These are phyloP conservation scores for Rhyacophila brunnea DNA, from an alignment of 1,140 invertebrate genomes.

Conservation along the genomic window DNA sequence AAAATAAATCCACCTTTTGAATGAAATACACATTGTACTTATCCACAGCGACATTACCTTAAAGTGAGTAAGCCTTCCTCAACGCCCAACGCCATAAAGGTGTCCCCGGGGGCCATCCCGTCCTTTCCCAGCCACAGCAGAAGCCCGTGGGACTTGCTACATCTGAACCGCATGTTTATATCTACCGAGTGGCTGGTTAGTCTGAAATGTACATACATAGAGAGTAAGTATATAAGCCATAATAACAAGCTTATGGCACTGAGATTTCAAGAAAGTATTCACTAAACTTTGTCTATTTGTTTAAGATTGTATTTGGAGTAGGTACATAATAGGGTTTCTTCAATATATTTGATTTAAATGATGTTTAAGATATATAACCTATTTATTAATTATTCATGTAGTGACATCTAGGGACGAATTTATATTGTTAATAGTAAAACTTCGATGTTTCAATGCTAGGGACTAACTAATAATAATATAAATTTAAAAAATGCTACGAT, in stretches of 20 bases:
- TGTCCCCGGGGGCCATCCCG: conserved; percentile 63
- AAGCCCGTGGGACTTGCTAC: conserved; percentile 69
- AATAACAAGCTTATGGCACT: not conserved
- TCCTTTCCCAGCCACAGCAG: conserved; percentile 88
- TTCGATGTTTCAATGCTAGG: too few species aligned
- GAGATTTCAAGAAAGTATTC: not conserved
- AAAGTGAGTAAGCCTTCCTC: conserved; percentile 63
- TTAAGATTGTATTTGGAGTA: too few species aligned
- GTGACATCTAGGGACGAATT: too few species aligned
- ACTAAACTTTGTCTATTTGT: too few species aligned
- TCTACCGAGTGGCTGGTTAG: conserved; percentile 76
- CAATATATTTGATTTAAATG: not conserved
- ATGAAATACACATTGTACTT: not conserved
- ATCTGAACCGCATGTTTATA: conserved; percentile 76
- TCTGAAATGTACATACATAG: conserved; percentile 51
- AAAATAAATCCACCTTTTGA: not conserved
- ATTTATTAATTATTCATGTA: too few species aligned
- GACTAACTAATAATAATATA: too few species aligned
- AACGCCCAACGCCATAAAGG: conserved; percentile 82
- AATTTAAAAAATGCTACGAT: too few species aligned
- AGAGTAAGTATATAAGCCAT: not conserved
- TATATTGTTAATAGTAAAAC: too few species aligned
- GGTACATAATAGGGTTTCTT: not conserved
- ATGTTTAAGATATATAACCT: too few species aligned
- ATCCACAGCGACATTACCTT: conserved; percentile 37